Evolutionary conservation across 2,888 invertebrate species (phyloP).

Genomic region (Galerucella pusilla): DNA sequence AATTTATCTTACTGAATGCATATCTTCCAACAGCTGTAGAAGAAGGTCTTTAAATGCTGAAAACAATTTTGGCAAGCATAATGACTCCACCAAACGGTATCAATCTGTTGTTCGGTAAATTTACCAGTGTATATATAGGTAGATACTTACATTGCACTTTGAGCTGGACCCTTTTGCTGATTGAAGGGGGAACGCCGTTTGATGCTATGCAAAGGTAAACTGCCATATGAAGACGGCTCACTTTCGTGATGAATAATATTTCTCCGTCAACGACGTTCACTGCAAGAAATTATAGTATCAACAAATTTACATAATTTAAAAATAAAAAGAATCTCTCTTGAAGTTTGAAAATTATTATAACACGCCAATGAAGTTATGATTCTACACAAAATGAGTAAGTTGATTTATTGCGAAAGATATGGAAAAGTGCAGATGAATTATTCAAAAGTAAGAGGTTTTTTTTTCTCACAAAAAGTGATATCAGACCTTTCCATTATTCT

Average conservation of each 20-base stretch:
- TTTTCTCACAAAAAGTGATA: slow-evolving; percentile 15
- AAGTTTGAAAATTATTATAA: neutral
- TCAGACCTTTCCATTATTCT: neutral
- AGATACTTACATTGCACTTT: slow-evolving; percentile 83
- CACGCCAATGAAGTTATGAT: slow-evolving; percentile 34
- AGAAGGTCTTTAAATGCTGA: too few species aligned
- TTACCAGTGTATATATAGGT: too few species aligned
- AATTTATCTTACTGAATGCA: too few species aligned
- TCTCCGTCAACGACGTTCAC: slow-evolving; percentile 91
- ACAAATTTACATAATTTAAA: too few species aligned
- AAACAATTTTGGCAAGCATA: too few species aligned
- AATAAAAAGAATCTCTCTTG: too few species aligned
- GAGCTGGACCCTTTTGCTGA: slow-evolving; percentile 85
- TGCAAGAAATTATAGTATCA: slow-evolving; percentile 63
- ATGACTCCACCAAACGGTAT: neutral
- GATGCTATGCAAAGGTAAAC: slow-evolving; percentile 93
- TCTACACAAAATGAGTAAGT: slow-evolving; percentile 41
- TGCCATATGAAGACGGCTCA: slow-evolving; percentile 92
- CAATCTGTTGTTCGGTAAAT: neutral
- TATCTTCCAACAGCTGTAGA: too few species aligned
- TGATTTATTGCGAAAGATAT: slow-evolving; percentile 43
- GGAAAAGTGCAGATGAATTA: slow-evolving; percentile 42
- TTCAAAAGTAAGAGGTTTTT: slow-evolving; percentile 32
- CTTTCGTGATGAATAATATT: slow-evolving; percentile 85
- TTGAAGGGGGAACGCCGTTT: slow-evolving; percentile 91